Percentiles rank a stretch among this genome's conserved stretches.
phyloP scores from a whole-genome alignment of 2,113 vertebrate genomes.

The Hyaena hyaena region DNA sequence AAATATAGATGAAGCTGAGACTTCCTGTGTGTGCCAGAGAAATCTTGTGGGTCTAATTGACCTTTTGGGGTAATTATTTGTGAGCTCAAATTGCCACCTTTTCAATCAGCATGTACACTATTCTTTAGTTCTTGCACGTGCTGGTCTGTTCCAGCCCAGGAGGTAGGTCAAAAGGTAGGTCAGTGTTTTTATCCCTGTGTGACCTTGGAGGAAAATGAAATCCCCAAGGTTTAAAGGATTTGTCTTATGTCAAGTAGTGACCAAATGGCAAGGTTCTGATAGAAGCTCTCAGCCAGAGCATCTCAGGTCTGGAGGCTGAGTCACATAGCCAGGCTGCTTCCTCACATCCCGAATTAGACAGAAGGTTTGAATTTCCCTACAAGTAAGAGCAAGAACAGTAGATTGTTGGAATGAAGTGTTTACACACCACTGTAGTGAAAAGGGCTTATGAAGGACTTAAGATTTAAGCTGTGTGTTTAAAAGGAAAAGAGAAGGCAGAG shows the following conservation, averaged over 20 bases:
- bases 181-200: not conserved
- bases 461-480: conserved; percentile 50
- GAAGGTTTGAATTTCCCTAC: conserved; percentile 9
- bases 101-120: not conserved
- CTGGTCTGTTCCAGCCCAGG: not conserved
- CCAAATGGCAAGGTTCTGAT: not conserved
- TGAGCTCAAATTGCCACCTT: not conserved
- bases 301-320: not conserved
- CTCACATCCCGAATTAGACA: not conserved
- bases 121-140: not conserved
- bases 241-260: conserved; percentile 5
- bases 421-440: conserved; percentile 25
- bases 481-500: conserved; percentile 13
- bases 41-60: not conserved
- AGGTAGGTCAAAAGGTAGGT: not conserved
- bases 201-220: conserved; percentile 39
- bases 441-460: conserved; percentile 52
- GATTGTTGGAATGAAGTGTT: conserved; percentile 32
- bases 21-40: not conserved
- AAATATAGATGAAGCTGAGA: not conserved
- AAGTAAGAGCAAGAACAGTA: not conserved
- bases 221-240: conserved; percentile 37
- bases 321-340: not conserved
- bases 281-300: not conserved
- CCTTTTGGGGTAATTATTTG: not conserved